These are phyloP conservation scores for Lutraria lutraria DNA, from an alignment of 2,888 invertebrate genomes.

Conservation along the genomic window DNA sequence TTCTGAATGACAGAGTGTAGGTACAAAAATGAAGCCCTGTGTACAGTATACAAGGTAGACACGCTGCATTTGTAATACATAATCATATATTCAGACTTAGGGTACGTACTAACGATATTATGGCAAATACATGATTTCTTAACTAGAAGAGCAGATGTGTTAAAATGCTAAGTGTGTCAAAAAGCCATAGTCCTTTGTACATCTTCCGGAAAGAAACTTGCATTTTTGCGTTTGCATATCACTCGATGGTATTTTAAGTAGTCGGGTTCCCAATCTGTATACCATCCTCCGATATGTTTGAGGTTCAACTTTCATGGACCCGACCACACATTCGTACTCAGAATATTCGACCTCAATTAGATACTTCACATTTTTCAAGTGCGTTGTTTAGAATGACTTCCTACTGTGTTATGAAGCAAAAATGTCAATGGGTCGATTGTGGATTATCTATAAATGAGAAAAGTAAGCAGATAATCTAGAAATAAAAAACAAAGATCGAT, in stretches of 20 bases:
- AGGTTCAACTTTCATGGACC: neutral
- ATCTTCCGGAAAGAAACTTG: neutral
- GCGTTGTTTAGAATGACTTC: neutral
- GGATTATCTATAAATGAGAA: neutral
- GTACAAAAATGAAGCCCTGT: neutral
- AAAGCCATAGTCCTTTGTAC: neutral
- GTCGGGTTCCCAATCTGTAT: neutral
- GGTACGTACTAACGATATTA: neutral
- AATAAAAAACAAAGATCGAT: neutral
- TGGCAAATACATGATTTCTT: neutral
- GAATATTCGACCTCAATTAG: slow-evolving; percentile 3
- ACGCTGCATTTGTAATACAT: neutral
- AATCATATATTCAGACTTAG: neutral
- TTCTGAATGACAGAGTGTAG: neutral
- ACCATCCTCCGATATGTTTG: slow-evolving; percentile 1
- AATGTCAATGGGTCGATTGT: slow-evolving; percentile 1
- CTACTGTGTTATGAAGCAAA: neutral
- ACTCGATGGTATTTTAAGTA: slow-evolving; percentile 13
- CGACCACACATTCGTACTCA: slow-evolving; percentile 13
- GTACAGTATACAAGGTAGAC: neutral
- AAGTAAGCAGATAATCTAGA: neutral
- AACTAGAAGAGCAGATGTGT: neutral
- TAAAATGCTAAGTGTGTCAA: neutral
- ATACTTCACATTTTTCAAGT: neutral
- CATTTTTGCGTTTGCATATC: neutral